These are phyloP conservation scores for Falco cherrug DNA, from an alignment of 2,797 vertebrate genomes.

Conservation along the genomic window DNA sequence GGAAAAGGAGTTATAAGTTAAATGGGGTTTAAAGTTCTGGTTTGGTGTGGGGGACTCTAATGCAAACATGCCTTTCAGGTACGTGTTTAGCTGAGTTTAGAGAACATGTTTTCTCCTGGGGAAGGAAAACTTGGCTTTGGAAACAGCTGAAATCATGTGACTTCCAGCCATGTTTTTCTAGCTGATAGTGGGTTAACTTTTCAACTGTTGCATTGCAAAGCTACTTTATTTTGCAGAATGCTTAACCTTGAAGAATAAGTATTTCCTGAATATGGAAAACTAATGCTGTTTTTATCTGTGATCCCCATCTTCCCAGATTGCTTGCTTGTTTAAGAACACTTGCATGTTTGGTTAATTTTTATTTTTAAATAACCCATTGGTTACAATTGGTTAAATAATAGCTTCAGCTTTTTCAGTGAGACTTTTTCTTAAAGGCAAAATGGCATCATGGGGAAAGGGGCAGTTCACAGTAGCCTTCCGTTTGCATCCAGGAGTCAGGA, in stretches of 20 bases:
- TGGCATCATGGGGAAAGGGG: neutral
- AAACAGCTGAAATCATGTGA: neutral
- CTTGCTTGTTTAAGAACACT: neutral
- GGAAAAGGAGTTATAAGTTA: neutral
- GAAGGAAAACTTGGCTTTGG: neutral
- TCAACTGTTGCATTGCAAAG: neutral
- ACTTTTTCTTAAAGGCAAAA: neutral
- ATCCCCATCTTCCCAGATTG: neutral
- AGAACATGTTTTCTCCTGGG: neutral
- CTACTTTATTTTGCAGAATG: neutral
- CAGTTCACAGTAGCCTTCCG: neutral
- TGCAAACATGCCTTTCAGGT: neutral
- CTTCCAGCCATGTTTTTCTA: neutral
- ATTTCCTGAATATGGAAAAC: neutral
- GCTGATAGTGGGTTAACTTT: neutral
- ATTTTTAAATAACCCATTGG: neutral
- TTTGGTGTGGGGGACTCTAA: neutral
- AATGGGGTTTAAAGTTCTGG: neutral
- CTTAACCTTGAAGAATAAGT: neutral
- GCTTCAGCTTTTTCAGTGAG: neutral
- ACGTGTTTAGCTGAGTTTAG: neutral
- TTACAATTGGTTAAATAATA: neutral
- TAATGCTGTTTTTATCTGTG: neutral
- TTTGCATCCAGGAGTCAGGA: neutral
- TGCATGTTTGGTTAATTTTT: neutral